These are phyloP conservation scores for Drosophila robusta DNA, from an alignment of 2,888 invertebrate genomes.

Conservation along the genomic window DNA sequence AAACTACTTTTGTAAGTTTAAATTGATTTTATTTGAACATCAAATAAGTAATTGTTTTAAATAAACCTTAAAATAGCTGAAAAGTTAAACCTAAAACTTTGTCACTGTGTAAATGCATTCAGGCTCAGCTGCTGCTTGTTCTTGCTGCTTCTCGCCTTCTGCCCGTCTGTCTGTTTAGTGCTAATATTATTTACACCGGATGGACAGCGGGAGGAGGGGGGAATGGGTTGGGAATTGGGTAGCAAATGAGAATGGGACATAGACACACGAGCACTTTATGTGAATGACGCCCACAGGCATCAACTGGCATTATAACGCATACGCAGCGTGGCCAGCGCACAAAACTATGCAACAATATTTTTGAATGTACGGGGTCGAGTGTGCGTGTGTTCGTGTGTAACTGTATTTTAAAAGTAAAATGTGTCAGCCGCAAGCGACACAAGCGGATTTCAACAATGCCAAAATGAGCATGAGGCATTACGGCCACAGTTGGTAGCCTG, in stretches of 20 bases:
- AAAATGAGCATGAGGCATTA: constrained; percentile 50
- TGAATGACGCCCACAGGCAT: constrained; percentile 72
- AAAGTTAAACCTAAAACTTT: not conserved
- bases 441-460: constrained; percentile 38
- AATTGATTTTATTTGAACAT: no score
- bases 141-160: constrained; percentile 9
- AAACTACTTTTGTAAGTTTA: no score
- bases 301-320: constrained; percentile 69
- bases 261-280: constrained; percentile 75
- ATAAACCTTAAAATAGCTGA: not conserved
- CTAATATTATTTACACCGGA: constrained; percentile 70
- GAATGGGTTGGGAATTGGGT: not conserved
- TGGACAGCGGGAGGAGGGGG: not conserved
- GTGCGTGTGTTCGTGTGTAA: constrained; percentile 3
- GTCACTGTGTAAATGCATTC: constrained; percentile 12
- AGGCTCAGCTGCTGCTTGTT: constrained; percentile 14
- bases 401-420: constrained; percentile 63
- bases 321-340: constrained; percentile 50
- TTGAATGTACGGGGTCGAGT: not conserved
- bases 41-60: not conserved
- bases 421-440: constrained; percentile 52
- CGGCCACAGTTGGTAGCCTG: constrained; percentile 7
- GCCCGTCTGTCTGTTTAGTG: constrained; percentile 60
- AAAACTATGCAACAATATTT: constrained; percentile 57
- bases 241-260: constrained; percentile 53